These are phyloP conservation scores for Brachyptera putata DNA, from an alignment of 2,888 invertebrate genomes.

Conservation along the genomic window DNA sequence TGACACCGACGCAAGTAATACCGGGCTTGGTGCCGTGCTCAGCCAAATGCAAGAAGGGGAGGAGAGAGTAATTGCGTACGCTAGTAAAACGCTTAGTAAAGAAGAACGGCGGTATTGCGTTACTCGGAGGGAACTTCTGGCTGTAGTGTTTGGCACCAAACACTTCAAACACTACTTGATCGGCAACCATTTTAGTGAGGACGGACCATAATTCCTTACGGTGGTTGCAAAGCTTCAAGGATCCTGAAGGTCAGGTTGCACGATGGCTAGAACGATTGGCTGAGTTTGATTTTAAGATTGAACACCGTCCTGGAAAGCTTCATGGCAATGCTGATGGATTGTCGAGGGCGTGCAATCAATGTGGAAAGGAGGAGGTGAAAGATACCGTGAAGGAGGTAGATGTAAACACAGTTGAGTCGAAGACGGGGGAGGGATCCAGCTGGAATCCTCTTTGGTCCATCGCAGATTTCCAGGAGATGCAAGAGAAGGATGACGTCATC, in stretches of 20 bases:
- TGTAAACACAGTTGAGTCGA: too few relatives aligned
- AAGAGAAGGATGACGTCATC: background rate
- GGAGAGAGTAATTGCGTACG: slow-evolving; percentile 27
- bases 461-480: background rate
- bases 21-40: slow-evolving; percentile 27
- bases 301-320: background rate
- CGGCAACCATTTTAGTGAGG: slow-evolving; percentile 24
- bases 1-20: slow-evolving; percentile 25
- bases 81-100: slow-evolving; percentile 8
- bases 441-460: background rate
- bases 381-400: too few relatives aligned
- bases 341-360: background rate
- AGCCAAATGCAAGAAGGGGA: slow-evolving; percentile 12
- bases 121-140: slow-evolving; percentile 26
- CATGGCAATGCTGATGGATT: background rate
- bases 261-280: background rate
- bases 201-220: slow-evolving; percentile 21
- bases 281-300: background rate
- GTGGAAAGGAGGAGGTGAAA: too few relatives aligned
- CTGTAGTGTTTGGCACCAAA: slow-evolving; percentile 15
- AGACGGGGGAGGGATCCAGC: background rate
- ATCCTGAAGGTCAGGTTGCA: background rate
- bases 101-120: slow-evolving; percentile 14
- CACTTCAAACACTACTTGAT: slow-evolving; percentile 28
- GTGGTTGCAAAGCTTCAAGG: slow-evolving; percentile 18